phyloP scores from a whole-genome alignment of 1,140 invertebrate genomes.

The Globodera ellingtonae region DNA sequence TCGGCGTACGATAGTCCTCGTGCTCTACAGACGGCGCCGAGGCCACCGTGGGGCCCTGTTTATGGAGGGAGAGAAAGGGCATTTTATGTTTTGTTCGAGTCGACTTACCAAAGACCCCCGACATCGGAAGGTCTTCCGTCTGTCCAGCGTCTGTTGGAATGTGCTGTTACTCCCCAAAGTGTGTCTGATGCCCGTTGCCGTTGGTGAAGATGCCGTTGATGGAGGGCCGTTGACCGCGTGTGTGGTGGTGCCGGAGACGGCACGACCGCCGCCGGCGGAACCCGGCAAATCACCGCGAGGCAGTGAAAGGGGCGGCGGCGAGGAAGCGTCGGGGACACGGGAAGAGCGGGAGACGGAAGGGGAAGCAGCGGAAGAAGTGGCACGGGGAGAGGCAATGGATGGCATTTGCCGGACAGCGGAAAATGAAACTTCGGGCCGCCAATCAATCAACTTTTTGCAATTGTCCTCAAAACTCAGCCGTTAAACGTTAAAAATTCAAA shows the following conservation, averaged over 20 bases:
- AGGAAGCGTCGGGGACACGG: neutral
- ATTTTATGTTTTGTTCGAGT: slow-evolving; percentile 18
- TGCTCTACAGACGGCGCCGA: slow-evolving; percentile 64
- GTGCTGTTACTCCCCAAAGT: slow-evolving; percentile 26
- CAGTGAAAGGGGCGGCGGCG: neutral
- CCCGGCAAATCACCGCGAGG: neutral
- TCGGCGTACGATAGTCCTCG: slow-evolving; percentile 64
- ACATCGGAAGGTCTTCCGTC: slow-evolving; percentile 47
- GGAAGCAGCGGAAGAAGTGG: neutral
- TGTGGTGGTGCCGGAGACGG: neutral
- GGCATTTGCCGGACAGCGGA: neutral
- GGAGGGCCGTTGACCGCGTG: neutral
- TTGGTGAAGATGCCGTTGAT: slow-evolving; percentile 20
- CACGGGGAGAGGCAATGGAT: neutral
- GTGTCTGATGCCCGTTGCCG: slow-evolving; percentile 8
- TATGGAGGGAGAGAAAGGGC: slow-evolving; percentile 6
- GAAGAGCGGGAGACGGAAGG: neutral
- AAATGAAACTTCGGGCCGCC: neutral
- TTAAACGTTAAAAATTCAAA: neutral
- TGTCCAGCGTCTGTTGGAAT: slow-evolving; percentile 53
- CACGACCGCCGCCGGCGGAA: too few species aligned
- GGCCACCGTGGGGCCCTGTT: slow-evolving; percentile 60
- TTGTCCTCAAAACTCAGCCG: neutral
- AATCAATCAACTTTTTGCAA: too few species aligned
- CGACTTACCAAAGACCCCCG: slow-evolving; percentile 47